Evolutionary conservation across 2,888 invertebrate species (phyloP).

Genomic region (Eupeodes luniger): DNA sequence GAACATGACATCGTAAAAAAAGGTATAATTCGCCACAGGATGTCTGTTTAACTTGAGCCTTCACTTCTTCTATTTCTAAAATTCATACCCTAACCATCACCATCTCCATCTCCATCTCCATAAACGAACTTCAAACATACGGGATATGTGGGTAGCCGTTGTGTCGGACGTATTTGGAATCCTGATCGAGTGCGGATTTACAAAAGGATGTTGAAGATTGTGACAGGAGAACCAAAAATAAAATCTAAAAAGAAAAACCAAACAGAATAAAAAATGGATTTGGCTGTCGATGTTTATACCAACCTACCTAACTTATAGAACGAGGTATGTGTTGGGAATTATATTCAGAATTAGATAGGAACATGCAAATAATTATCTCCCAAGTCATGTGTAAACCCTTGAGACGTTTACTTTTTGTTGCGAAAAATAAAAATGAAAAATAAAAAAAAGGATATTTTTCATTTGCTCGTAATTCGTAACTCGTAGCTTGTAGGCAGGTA

Average conservation of each 20-base stretch:
- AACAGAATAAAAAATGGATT: slow-evolving; percentile 27
- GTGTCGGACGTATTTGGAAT: slow-evolving; percentile 67
- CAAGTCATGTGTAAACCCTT: slow-evolving; percentile 45
- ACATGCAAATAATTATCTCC: slow-evolving; percentile 55
- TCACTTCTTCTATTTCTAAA: slow-evolving; percentile 72
- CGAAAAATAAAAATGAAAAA: too few species aligned
- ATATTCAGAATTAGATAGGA: slow-evolving; percentile 44
- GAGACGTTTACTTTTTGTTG: slow-evolving; percentile 35
- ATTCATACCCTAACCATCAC: slow-evolving; percentile 51
- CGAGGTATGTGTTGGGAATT: slow-evolving; percentile 26
- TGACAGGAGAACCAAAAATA: slow-evolving; percentile 38
- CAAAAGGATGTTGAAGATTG: slow-evolving; percentile 32
- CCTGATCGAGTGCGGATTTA: slow-evolving; percentile 64
- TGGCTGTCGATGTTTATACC: slow-evolving; percentile 21
- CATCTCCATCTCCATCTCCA: too few species aligned
- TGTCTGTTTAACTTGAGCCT: slow-evolving; percentile 81
- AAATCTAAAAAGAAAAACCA: neutral
- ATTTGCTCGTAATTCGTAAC: neutral
- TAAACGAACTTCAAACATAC: slow-evolving; percentile 9
- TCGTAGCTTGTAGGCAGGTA: neutral
- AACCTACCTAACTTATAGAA: too few species aligned
- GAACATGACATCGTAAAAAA: slow-evolving; percentile 79
- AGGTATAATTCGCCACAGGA: slow-evolving; percentile 82
- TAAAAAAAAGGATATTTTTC: slow-evolving; percentile 9
- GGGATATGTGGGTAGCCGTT: slow-evolving; percentile 51